Base-by-base conservation (phyloP, 1,140 invertebrate genomes). In the Cotesia vestalis region DNA sequence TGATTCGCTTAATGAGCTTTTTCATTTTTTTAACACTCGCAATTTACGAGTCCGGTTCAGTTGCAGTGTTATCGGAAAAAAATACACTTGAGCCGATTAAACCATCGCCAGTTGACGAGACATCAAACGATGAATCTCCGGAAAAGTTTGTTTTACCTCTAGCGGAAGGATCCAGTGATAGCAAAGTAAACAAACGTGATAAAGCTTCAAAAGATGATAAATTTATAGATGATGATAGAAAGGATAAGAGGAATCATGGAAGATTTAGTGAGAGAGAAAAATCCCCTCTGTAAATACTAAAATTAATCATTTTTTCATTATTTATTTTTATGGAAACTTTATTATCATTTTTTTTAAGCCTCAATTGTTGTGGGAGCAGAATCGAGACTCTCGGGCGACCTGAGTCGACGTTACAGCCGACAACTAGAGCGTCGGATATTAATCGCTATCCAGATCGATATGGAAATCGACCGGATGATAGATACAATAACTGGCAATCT, bases 351-450 rank as follows among this genome's bases (percentile, higher is more conserved):
- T 34, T 52, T 76, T 72, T 73, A 82, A 77, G 79, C 70, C 75
- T 73, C 66, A 79, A 73, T 40, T 83, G 81, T 59, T 83, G 81
- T 69, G 76, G 77, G 8, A 60, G 70, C 17, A 81, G 71, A 71
- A 76, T 79, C 55, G 73, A 67, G 62, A 72, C 70, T 11, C 73
- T 70, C 2, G n/a, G 55, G 36, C 76, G 76, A 62, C 76, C 75
- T 0, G 77, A 78, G 59, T 69, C 68, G 0, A 51, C 17, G 14
- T 8, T 59, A 51, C 57, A 53, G 40, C 63, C 61, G 38, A 76
- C 69, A 64, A 71, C 53, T 4, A 77, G 67, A 38, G 55, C 66
- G 1, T 36, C 75, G 12, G 75, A 75, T 8, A 53, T 1, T 6
- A 53, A 64, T 64, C 78, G 77, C 8, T 78, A 81, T 71, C 52